Percentiles rank a stretch among this genome's conserved stretches.
Evolutionary conservation across 2,888 invertebrate species (phyloP).

Genomic region (Apotomis turbidana): DNA sequence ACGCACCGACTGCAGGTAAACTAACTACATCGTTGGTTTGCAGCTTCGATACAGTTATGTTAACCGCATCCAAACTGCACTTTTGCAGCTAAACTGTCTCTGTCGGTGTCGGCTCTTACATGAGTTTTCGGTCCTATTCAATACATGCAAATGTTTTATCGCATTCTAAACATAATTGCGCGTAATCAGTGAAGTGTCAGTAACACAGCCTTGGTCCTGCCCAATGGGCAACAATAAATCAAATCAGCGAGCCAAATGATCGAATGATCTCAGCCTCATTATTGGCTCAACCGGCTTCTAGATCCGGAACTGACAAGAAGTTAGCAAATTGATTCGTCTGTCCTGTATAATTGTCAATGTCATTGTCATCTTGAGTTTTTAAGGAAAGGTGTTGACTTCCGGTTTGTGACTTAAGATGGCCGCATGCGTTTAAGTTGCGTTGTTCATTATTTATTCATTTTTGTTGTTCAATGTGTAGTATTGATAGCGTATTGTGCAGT

Average conservation of each 20-base stretch:
- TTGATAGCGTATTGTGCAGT: no score
- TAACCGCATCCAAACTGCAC: no score
- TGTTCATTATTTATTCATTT: no score
- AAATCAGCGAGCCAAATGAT: slow-evolving; percentile 31
- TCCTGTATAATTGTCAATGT: not conserved
- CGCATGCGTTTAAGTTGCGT: no score
- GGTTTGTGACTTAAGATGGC: no score
- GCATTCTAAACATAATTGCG: not conserved
- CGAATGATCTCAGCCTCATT: slow-evolving; percentile 34
- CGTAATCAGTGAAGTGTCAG: slow-evolving; percentile 28
- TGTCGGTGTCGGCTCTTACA: no score
- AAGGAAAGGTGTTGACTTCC: no score
- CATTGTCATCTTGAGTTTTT: not conserved
- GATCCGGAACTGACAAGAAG: slow-evolving; percentile 21
- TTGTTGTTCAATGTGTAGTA: no score
- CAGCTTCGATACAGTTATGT: no score
- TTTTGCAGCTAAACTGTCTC: no score
- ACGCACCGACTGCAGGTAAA: no score
- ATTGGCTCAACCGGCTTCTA: slow-evolving; percentile 26
- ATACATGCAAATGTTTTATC: not conserved
- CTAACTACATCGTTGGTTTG: no score
- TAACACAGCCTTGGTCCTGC: slow-evolving; percentile 27
- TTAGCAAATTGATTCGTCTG: not conserved
- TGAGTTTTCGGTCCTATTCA: not conserved
- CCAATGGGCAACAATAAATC: slow-evolving; percentile 37